Base-by-base conservation (phyloP, 2,888 invertebrate species). In the Lymantria dispar region DNA sequence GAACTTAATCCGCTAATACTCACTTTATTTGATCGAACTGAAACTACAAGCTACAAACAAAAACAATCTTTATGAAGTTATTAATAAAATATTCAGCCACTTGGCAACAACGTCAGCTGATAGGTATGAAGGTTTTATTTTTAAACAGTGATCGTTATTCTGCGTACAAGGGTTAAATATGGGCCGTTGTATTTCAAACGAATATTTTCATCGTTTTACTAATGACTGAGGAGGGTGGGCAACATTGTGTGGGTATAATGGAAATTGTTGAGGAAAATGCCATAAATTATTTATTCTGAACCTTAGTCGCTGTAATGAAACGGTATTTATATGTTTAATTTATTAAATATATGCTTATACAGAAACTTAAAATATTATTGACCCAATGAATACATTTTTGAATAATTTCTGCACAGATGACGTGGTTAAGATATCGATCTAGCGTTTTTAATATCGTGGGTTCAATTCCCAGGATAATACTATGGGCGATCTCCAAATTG, bases 1-100 rank as follows among this genome's bases (percentile, higher is more conserved):
- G 70, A 74, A 74, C 80, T 74, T 81, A 88, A 87, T 87, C 85
- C 78, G 68, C 73, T 85, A 83, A 86, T 83, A 75, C 76, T 74
- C 76, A 72, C 77, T 72, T 76, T 82, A 78, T 87, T 84, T 79
- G 71, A 80, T 78, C 68, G 68, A 65, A 61, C 59, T 70, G 64
- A 63, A 59, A 54, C 47, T 58, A 54, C 42, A 59, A 33, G 31
- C 14, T 47, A 45, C 64, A 60, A 55, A 48, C 54, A 14, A 76
- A 58, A 56, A 43, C 54, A 37, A 45, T 40, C 64, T 56, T 48
- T 74, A 39, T 11, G 40, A 15, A 0, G n/a, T 36, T 50, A 58
- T 15, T 61, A 49, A 47, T 52, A 62, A 40, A 65, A 49, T 45
- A 29, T 45, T 53, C 53, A 63, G 60, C 69, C 40, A 5, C 14